A percentile compares a stretch with the other conserved stretches of the same genome.
These are phyloP conservation scores for Perdix hodgsoniae DNA, from an alignment of 2,797 vertebrate genomes.

Conservation along the genomic window DNA sequence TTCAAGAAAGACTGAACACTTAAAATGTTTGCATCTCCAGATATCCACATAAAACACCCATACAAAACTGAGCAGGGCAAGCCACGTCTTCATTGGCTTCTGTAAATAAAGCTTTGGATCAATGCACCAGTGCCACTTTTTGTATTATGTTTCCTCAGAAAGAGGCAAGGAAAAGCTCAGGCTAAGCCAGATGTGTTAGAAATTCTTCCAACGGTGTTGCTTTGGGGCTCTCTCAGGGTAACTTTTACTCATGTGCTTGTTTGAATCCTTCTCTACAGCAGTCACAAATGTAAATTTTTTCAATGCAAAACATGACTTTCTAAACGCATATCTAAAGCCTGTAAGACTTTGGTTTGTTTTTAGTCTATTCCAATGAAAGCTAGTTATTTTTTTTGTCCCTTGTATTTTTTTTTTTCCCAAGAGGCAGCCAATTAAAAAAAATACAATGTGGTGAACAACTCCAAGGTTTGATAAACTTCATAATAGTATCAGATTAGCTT, in stretches of 20 bases:
- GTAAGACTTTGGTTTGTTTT: background rate
- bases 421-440: background rate
- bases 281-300: background rate
- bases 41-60: background rate
- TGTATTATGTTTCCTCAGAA: slow-evolving; percentile 4
- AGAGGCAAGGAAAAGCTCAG: background rate
- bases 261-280: background rate
- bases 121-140: background rate
- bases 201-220: background rate
- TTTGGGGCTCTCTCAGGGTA: background rate
- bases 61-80: background rate
- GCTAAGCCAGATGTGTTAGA: background rate
- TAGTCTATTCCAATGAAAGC: background rate
- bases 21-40: background rate
- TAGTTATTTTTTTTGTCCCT: accelerated
- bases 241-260: background rate
- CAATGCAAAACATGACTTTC: background rate
- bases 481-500: slow-evolving; percentile 18
- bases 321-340: background rate
- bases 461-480: background rate
- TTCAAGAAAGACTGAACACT: background rate
- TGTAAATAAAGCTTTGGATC: background rate
- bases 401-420: background rate
- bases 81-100: background rate
- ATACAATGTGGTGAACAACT: background rate